phyloP scores from a whole-genome alignment of 1,140 invertebrate genomes.

The Bombus consobrinus region DNA sequence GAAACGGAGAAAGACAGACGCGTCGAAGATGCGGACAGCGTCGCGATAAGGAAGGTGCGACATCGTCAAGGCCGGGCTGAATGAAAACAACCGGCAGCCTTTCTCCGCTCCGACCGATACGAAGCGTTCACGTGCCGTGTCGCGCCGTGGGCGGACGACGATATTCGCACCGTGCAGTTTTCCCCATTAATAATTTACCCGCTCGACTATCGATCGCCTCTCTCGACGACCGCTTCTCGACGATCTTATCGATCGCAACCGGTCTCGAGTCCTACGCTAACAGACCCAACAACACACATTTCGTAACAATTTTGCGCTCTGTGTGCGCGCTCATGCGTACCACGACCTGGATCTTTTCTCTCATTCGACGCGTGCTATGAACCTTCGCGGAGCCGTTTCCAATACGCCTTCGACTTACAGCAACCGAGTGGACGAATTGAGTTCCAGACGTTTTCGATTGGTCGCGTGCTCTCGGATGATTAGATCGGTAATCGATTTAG shows the following conservation, averaged over 20 bases:
- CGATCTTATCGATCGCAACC: slow-evolving; percentile 65
- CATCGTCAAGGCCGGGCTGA: slow-evolving; percentile 57
- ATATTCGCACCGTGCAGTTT: slow-evolving; percentile 51
- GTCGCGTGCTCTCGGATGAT: slow-evolving; percentile 35
- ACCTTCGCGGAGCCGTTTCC: slow-evolving; percentile 44
- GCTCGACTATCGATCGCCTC: slow-evolving; percentile 9
- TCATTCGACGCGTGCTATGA: slow-evolving; percentile 54
- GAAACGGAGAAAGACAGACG: neutral
- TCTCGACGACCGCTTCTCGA: slow-evolving; percentile 34
- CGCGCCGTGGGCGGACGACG: slow-evolving; percentile 42
- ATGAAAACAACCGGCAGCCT: slow-evolving; percentile 47
- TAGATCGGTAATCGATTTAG: slow-evolving; percentile 16
- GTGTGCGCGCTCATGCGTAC: slow-evolving; percentile 79
- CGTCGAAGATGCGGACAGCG: neutral
- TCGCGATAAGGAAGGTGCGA: slow-evolving; percentile 56
- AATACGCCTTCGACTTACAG: neutral
- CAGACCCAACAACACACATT: slow-evolving; percentile 71
- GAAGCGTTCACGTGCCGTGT: slow-evolving; percentile 43
- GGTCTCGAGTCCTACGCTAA: slow-evolving; percentile 65
- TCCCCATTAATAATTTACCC: slow-evolving; percentile 60
- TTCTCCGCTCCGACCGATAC: slow-evolving; percentile 45
- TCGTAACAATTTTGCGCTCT: slow-evolving; percentile 79
- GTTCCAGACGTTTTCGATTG: neutral
- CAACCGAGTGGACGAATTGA: neutral
- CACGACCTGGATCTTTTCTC: slow-evolving; percentile 79